Base-by-base conservation (phyloP, 2,888 invertebrate species). In the Pristionchus exspectatus region DNA sequence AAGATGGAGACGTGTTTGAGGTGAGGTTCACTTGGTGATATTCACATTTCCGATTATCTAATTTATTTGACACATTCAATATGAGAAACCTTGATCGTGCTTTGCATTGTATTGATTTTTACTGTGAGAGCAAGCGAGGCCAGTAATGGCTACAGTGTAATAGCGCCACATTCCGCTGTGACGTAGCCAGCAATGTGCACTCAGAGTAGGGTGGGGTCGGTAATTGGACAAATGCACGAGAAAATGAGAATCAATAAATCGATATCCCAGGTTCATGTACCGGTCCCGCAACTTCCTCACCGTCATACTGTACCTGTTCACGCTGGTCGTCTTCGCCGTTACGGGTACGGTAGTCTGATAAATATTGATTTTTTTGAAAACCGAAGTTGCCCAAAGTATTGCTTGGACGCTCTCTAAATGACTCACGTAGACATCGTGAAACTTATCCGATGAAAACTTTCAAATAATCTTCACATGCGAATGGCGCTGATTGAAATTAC, bases 1-100 rank as follows among this genome's bases (percentile, higher is more conserved):
- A 93, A 93, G 90, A 90, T 93, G 83, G 94, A 94, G 89, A 94
- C 94, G n/a, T 94, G 94, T 90, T 89, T 93, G 63, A 88, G 94
- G 66, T 90, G 90, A 44, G 92, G 44, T 44, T 3, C 44, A 44
- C 44, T 3, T 44, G 44, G 44, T 44, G 44, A 44, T n/a, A n/a
- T n/a, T n/a, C n/a, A n/a, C n/a, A 44, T 5, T 44, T 44, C 44
- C 44, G 9, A 44, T 44, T 44, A 9, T 44, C 9, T 9, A 44
- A 44, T 44, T 9, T 44, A n/a, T 44, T 44, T 44, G 44, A 44
- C 44, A 44, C 3, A 44, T 9, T 9, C 44, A 44, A 44, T 4
- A 14, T 18, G 18, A 4, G 4, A 38, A 33, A 81, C n/a, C 12
- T 21, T 54, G 54, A 14, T 83, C 63, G 63, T 63, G n/a, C n/a